Percentiles rank a stretch among this genome's conserved stretches.
Evolutionary conservation across 2,888 invertebrate genomes (phyloP).

Genomic region (Spilosoma lubricipeda): DNA sequence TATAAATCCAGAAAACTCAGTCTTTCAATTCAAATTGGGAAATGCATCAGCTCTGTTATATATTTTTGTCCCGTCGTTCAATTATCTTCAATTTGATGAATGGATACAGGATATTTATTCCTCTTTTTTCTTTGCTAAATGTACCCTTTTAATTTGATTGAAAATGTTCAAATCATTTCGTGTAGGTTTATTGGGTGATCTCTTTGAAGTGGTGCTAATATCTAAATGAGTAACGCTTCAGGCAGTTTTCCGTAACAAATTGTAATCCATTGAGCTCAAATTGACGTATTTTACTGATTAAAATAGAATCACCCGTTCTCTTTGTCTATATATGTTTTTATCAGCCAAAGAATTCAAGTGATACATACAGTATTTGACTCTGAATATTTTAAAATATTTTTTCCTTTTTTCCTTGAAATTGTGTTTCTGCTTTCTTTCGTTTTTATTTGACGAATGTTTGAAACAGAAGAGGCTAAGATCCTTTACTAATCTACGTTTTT

Average conservation of each 20-base stretch:
- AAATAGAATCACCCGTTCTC: neutral
- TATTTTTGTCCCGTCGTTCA: conserved; percentile 5
- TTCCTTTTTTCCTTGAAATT: no score
- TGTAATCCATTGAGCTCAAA: neutral
- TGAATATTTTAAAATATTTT: no score
- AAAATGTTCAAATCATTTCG: conserved; percentile 33
- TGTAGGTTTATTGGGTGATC: conserved; percentile 28
- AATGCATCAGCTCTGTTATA: neutral
- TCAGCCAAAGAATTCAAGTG: neutral
- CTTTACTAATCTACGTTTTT: no score
- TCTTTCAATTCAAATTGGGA: conserved; percentile 3
- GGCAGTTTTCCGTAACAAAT: conserved; percentile 7
- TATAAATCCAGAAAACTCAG: no score
- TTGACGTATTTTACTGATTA: conserved; percentile 1
- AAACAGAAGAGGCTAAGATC: no score
- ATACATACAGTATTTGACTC: no score
- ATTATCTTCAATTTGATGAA: conserved; percentile 26
- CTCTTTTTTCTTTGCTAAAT: conserved; percentile 36
- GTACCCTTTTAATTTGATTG: conserved; percentile 51
- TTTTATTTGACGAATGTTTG: no score
- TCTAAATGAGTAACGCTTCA: conserved; percentile 36
- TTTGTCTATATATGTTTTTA: neutral
- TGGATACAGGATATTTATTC: conserved; percentile 30
- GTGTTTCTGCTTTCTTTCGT: no score
- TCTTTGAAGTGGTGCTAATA: conserved; percentile 29